These are phyloP conservation scores for Eumaeus atala DNA, from an alignment of 1,140 invertebrate species.

Conservation along the genomic window DNA sequence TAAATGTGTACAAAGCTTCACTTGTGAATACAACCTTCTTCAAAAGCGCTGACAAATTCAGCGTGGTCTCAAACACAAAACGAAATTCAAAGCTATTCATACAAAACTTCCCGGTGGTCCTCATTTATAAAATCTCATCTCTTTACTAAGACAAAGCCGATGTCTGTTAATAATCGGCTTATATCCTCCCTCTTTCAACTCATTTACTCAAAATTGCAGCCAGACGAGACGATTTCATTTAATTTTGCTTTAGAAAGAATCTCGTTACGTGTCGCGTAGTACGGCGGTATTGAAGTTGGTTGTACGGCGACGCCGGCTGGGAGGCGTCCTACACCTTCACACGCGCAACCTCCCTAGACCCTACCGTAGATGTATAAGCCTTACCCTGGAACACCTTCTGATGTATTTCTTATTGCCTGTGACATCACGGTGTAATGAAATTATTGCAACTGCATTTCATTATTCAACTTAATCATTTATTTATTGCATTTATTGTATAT, in stretches of 20 bases:
- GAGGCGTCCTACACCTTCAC: not conserved
- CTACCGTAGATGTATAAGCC: not conserved
- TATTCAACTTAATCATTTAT: no score
- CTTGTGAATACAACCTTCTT: no score
- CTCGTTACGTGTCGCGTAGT: constrained; percentile 23
- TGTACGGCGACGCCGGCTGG: constrained; percentile 12
- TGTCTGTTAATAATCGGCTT: constrained; percentile 52
- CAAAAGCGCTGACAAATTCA: not conserved
- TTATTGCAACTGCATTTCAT: no score
- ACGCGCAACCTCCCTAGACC: constrained; percentile 7
- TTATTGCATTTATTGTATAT: no score
- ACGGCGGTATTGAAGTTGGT: constrained; percentile 13
- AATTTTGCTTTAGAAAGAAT: constrained; percentile 34
- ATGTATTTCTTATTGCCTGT: no score
- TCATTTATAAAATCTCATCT: constrained; percentile 41
- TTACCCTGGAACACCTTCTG: no score
- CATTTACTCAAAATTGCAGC: constrained; percentile 32
- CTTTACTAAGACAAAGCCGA: constrained; percentile 33
- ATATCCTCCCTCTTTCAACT: constrained; percentile 37
- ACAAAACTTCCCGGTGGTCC: constrained; percentile 20
- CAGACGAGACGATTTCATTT: constrained; percentile 34
- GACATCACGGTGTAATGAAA: no score
- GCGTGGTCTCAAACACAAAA: constrained; percentile 6
- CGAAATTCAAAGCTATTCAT: constrained; percentile 13
- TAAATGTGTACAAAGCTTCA: no score